A percentile compares a stretch with the other conserved stretches of the same genome.
Evolutionary conservation across 2,113 vertebrate species (phyloP).

Genomic region (Carassius auratus): DNA sequence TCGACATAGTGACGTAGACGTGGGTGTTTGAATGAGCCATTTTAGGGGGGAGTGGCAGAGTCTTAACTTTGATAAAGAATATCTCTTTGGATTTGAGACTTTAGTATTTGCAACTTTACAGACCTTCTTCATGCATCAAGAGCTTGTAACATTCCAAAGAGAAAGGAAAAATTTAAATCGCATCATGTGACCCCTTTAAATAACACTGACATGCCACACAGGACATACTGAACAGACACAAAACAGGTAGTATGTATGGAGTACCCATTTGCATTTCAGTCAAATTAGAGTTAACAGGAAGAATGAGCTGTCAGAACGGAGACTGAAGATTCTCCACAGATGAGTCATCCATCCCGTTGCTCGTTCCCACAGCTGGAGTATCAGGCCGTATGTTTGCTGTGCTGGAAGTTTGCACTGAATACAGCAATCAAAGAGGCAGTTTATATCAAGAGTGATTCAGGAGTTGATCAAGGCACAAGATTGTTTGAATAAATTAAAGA

Average conservation of each 20-base stretch:
- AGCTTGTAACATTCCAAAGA: no score
- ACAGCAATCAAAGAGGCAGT: constrained; percentile 32
- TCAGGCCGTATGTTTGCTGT: constrained; percentile 40
- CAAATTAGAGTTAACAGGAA: constrained; percentile 58
- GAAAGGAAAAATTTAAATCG: no score
- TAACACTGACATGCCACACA: not conserved
- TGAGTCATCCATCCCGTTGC: constrained; percentile 60
- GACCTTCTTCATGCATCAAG: no score
- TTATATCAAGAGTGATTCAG: constrained; percentile 8
- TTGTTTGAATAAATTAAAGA: constrained; percentile 6
- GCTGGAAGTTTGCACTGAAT: constrained; percentile 32
- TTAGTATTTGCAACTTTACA: no score
- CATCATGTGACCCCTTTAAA: no score
- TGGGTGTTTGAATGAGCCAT: no score
- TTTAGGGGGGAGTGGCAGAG: no score
- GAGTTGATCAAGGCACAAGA: not conserved
- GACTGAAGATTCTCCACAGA: constrained; percentile 41
- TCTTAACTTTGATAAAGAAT: no score
- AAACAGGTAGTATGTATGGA: not conserved
- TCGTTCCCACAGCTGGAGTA: constrained; percentile 47
- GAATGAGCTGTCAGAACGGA: constrained; percentile 53
- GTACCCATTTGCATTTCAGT: constrained; percentile 56
- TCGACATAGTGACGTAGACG: no score
- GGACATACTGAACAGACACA: not conserved
- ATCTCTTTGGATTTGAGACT: no score